Evolutionary conservation across 2,797 vertebrate genomes (phyloP), one percentile per base, ranked within the genome.

Genomic region (Morus bassanus): DNA sequence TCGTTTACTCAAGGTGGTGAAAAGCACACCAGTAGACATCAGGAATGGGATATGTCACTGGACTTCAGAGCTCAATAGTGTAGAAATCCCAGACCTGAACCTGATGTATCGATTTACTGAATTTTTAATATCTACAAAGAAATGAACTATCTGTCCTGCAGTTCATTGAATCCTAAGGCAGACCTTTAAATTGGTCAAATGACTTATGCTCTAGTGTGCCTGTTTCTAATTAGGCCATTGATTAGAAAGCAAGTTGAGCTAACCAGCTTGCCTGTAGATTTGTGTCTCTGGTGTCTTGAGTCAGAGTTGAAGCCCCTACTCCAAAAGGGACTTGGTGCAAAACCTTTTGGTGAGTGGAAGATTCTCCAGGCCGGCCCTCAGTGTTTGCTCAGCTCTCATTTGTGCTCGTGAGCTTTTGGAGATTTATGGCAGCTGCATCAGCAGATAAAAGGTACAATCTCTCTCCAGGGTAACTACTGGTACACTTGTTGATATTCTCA

Each of bases 1-100:
- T 95, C 68, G 81, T 70, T 89, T 93, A 83, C 88, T 95, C 91
- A 70, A 97, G 93, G 85, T 96, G 95, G 77, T 85, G 96, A 94
- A 95, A 70, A 95, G 80, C 89, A 59, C 84, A 93, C 89, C 88
- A 91, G 94, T 88, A 96, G 45, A 33, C 39, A 39, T 41, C 39
- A 60, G 25, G 43, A 76, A 57, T 43, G 11, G 19, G 51, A 19
- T 35, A 30, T 45, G 23, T 51, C 45, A 17, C 28, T 22, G 43
- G 46, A 10, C n/a, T 59, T 74, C 31, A 33, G 68, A 73, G 51
- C 37, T 18, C 43, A 25, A 35, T 64, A 54, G 43, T 9, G 51
- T 37, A 59, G 43, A 65, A 73, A 46, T 67, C 43, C 65, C 19
- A n/a, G 67, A 30, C 11, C 24, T 46, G 28, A 78, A 33, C 19